Evolutionary conservation across 2,797 vertebrate species (phyloP).

Genomic region (Lophius americanus): DNA sequence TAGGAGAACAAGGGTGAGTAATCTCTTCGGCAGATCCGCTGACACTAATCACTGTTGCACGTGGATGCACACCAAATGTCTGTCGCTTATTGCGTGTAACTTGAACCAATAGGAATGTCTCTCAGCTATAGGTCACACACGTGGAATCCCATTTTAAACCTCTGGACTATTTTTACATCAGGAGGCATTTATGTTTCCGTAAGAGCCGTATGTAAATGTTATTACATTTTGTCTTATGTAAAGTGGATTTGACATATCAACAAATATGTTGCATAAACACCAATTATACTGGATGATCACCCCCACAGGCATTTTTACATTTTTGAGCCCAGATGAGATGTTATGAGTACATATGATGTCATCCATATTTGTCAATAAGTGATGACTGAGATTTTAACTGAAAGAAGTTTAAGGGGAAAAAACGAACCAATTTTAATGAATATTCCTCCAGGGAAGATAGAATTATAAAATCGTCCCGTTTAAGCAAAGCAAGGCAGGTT

Average conservation of each 20-base stretch:
- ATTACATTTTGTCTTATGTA: conserved; percentile 1
- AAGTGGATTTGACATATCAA: conserved; percentile 14
- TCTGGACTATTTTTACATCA: conserved; percentile 47
- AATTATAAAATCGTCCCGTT: conserved; percentile 3
- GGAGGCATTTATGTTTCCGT: conserved; percentile 28
- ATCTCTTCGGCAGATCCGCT: conserved; percentile 40
- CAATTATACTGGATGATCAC: conserved; percentile 18
- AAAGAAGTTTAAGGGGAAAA: conserved; percentile 18
- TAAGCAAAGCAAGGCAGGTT: too few species aligned
- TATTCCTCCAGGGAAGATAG: conserved; percentile 8
- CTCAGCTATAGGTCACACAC: conserved; percentile 43
- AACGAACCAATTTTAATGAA: conserved; percentile 20
- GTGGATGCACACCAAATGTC: conserved; percentile 46
- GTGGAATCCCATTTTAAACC: conserved; percentile 57
- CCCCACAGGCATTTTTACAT: background rate
- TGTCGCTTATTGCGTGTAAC: conserved; percentile 49
- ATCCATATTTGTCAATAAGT: background rate
- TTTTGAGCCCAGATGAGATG: conserved; percentile 12
- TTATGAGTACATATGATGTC: conserved; percentile 15
- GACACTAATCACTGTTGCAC: conserved; percentile 57
- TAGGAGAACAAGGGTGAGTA: conserved; percentile 32
- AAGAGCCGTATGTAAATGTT: conserved; percentile 19
- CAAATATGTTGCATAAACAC: conserved; percentile 15
- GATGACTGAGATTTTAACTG: conserved; percentile 13
- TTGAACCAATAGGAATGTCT: conserved; percentile 46